Conservation (phyloP, 2,888 invertebrate genomes). For the Eupsilia transversa region DNA sequence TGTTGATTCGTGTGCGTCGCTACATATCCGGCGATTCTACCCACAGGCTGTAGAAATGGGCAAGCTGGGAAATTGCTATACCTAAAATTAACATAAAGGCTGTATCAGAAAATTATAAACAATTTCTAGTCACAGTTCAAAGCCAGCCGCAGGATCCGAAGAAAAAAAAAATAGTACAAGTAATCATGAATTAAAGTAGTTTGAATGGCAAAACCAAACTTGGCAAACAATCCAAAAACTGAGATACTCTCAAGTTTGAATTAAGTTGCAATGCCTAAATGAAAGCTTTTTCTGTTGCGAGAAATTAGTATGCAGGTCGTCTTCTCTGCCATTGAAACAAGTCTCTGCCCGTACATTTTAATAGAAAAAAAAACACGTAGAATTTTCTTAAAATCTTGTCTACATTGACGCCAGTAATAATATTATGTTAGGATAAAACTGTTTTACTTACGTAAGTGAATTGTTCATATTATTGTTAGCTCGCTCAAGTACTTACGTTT, state of each 20-base stretch:
- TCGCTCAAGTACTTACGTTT: conserved; percentile 11
- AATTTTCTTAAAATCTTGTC: background rate
- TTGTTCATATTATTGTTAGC: conserved; percentile 50
- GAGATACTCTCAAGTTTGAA: background rate
- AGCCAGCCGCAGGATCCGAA: background rate
- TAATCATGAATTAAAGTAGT: background rate
- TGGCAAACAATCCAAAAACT: background rate
- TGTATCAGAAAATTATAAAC: background rate
- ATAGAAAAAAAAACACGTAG: background rate
- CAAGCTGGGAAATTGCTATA: background rate
- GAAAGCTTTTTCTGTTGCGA: background rate
- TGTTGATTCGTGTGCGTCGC: conserved; percentile 29
- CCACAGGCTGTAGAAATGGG: background rate
- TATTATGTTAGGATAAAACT: conserved; percentile 14
- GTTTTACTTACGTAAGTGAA: conserved; percentile 48
- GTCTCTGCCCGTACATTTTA: background rate
- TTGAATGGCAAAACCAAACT: no score
- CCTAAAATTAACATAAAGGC: background rate
- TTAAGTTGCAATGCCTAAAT: background rate
- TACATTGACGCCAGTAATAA: background rate
- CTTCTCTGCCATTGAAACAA: background rate
- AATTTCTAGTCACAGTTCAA: background rate
- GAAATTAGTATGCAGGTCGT: background rate
- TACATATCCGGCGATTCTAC: conserved; percentile 5
- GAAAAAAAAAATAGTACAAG: no score